phyloP scores from a whole-genome alignment of 2,797 vertebrate species.

The Dipus sagitta region DNA sequence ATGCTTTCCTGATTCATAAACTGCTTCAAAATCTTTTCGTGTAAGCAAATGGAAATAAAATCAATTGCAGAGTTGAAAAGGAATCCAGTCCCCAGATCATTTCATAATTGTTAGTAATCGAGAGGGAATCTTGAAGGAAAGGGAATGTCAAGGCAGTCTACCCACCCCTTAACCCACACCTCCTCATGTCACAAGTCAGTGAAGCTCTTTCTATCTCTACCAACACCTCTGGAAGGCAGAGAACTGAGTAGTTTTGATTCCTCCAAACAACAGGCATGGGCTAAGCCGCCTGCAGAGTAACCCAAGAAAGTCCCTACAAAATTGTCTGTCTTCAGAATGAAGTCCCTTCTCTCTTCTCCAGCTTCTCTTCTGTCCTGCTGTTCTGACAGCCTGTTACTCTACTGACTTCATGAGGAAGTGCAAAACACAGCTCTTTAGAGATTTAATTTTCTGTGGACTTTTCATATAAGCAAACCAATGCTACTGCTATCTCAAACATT shows the following conservation, averaged over 20 bases:
- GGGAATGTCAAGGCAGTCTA: background rate
- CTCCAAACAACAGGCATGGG: background rate
- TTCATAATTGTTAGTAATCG: background rate
- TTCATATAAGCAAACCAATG: background rate
- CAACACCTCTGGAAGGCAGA: background rate
- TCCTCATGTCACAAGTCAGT: background rate
- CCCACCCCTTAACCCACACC: background rate
- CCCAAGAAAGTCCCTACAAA: background rate
- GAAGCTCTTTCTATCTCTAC: background rate
- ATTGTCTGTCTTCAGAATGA: background rate
- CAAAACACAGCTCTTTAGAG: background rate
- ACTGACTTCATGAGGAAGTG: background rate
- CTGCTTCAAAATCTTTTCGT: background rate
- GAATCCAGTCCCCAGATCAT: background rate
- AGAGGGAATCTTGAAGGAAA: background rate
- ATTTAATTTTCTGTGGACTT: constrained; percentile 14
- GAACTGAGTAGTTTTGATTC: background rate
- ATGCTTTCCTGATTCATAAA: background rate
- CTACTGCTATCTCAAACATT: background rate
- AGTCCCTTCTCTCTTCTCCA: background rate
- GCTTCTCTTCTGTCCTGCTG: background rate
- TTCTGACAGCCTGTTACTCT: background rate
- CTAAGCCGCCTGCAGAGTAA: background rate
- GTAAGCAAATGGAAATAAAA: constrained; percentile 1
- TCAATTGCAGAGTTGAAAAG: background rate